These are phyloP conservation scores for Xylota segnis DNA, from an alignment of 2,888 invertebrate species.

Conservation along the genomic window DNA sequence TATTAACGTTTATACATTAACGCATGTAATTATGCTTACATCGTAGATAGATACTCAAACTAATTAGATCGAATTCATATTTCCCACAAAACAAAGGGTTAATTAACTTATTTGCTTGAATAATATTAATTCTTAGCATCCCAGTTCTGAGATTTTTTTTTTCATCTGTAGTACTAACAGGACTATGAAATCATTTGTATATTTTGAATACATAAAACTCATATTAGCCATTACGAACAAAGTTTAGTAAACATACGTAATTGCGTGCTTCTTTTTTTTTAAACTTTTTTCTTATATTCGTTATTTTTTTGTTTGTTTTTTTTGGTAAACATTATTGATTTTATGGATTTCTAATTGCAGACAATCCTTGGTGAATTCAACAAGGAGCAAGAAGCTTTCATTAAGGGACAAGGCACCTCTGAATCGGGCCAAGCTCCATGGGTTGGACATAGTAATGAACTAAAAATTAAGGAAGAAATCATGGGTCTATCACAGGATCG, in stretches of 20 bases:
- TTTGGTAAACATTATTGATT: not conserved
- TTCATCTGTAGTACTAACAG: slow-evolving; percentile 16
- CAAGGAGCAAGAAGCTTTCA: slow-evolving; percentile 98
- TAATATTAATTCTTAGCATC: slow-evolving; percentile 9
- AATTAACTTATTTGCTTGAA: slow-evolving; percentile 21
- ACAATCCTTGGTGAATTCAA: slow-evolving; percentile 98
- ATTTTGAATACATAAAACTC: slow-evolving; percentile 2
- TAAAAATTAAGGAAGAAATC: slow-evolving; percentile 97
- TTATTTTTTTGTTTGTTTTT: not conserved
- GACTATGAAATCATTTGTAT: slow-evolving; percentile 6
- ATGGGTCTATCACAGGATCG: slow-evolving; percentile 98
- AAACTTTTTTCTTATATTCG: not conserved
- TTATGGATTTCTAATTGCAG: slow-evolving; percentile 85
- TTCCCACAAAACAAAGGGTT: not conserved
- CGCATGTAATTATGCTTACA: slow-evolving; percentile 40
- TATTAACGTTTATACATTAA: slow-evolving; percentile 11
- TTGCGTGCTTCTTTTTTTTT: slow-evolving; percentile 28
- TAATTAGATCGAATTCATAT: slow-evolving; percentile 14
- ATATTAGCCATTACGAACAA: not conserved
- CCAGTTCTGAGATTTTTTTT: slow-evolving; percentile 9
- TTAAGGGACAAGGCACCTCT: slow-evolving; percentile 91
- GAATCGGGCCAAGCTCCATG: slow-evolving; percentile 93
- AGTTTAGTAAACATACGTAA: slow-evolving; percentile 2
- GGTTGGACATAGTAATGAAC: slow-evolving; percentile 98
- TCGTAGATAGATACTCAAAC: slow-evolving; percentile 9